Base-by-base conservation (phyloP, 35 echinoderm and acorn worm species). In the Nesometra sesokonis region DNA sequence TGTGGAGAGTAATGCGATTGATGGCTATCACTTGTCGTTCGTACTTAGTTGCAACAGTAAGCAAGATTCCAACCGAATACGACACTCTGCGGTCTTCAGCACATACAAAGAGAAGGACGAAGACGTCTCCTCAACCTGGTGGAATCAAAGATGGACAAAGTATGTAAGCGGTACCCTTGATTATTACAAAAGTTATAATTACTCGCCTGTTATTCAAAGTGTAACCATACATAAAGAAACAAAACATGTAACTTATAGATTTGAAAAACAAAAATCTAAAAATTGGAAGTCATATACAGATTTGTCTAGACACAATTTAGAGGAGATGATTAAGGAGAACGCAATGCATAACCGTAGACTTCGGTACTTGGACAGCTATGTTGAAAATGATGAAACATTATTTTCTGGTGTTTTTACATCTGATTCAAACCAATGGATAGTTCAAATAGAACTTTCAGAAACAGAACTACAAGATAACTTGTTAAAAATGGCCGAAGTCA, bases 351-450 rank as follows among this genome's bases (percentile, higher is more conserved):
- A 91, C 32, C 89, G 82, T 81, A 90, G 85, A 81, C 76, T 99
- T 36, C 35, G 29, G 19, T 99, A 92, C 80, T 83, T 91, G 27
- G 84, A 94, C 47, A 92, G 90, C 0, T 94, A 93, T 31, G 29
- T 11, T 29, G 84, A 94, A 31, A 77, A 67, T 57, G 93, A 77
- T 32, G 43, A 90, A 29, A 35, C 85, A 21, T 88, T 87, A 17
- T 99, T 99, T 80, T 99, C 96, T 31, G 93, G 90, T 8, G 80
- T 99, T 46, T 99, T 99, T 76, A 77, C 87, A 0, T 81, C 84
- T 52, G 79, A 52, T 33, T 78, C 77, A 79, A 84, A 81, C 30
- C 36, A 40, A 27, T 86, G 82, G 31, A 92, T 90, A 90, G 90
- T 92, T 40, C 92, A 99, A 67, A 52, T 78, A 23, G 35, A 57